These are phyloP conservation scores for Theodoxus fluviatilis DNA, from an alignment of 2,888 invertebrate species.

Conservation along the genomic window DNA sequence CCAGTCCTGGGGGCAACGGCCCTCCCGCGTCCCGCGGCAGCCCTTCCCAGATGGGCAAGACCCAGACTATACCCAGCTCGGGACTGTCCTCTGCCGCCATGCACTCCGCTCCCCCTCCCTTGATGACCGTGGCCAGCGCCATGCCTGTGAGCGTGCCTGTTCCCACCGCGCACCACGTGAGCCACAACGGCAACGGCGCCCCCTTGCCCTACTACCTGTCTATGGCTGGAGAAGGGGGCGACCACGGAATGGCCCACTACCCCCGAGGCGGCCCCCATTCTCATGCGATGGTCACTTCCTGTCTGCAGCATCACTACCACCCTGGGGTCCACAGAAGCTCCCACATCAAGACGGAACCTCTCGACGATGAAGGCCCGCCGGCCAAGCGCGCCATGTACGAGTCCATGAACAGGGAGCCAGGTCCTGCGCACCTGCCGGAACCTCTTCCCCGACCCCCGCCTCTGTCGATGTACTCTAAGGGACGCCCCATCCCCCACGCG, in stretches of 20 bases:
- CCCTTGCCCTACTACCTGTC: no score
- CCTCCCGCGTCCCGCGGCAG: constrained; percentile 11
- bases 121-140: constrained; percentile 32
- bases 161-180: background rate
- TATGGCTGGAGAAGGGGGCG: background rate
- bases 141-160: constrained; percentile 30
- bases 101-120: constrained; percentile 35
- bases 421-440: constrained; percentile 15
- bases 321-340: constrained; percentile 11
- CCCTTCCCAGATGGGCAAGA: background rate
- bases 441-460: constrained; percentile 5
- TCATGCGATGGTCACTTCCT: no score
- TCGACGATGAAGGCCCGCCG: no score
- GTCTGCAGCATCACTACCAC: no score
- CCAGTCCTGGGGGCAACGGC: background rate
- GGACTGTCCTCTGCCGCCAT: background rate
- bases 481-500: background rate
- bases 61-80: background rate
- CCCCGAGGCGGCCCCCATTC: no score
- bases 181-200: background rate
- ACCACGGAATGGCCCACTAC: no score
- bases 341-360: no score
- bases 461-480: background rate
- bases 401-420: no score
- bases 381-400: no score